Evolutionary conservation across 1,140 invertebrate species (phyloP).

Genomic region (Lepidurus apus): DNA sequence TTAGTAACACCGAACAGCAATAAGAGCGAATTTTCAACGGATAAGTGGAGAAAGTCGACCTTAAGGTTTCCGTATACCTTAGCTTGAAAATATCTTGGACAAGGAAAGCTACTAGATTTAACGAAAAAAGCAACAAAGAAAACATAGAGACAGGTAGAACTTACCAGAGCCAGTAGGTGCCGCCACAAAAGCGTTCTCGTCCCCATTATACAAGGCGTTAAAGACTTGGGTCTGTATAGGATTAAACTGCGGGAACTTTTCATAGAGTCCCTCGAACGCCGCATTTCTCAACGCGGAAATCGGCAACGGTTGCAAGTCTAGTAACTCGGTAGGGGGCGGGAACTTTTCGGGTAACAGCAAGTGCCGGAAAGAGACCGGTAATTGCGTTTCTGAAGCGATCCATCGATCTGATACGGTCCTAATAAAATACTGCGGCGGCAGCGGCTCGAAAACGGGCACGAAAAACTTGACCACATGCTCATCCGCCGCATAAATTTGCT

Average conservation of each 20-base stretch:
- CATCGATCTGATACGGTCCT: conserved; percentile 57
- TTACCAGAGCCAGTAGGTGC: conserved; percentile 83
- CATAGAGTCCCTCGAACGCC: conserved; percentile 80
- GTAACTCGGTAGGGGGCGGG: conserved; percentile 90
- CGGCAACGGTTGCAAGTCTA: conserved; percentile 96
- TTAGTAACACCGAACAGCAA: not conserved
- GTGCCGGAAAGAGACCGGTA: conserved; percentile 96
- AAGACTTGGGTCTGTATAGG: conserved; percentile 99
- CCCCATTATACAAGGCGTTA: conserved; percentile 96
- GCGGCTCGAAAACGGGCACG: conserved; percentile 95
- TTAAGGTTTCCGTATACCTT: not conserved
- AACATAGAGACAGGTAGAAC: not conserved
- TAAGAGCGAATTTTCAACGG: not conserved
- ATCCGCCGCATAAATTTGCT: conserved; percentile 88
- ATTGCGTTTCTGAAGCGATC: conserved; percentile 89
- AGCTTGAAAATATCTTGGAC: not conserved
- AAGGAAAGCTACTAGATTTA: not conserved
- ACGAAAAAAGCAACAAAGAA: not conserved
- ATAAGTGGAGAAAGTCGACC: not conserved
- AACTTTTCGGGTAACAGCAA: conserved; percentile 97
- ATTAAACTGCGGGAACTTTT: conserved; percentile 91
- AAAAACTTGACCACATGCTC: conserved; percentile 98
- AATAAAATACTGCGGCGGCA: conserved; percentile 97
- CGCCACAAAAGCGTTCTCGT: conserved; percentile 98
- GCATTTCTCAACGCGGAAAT: conserved; percentile 76